A percentile compares a stretch with the other conserved stretches of the same genome.
Evolutionary conservation across 2,888 invertebrate species (phyloP).

Genomic region (Caenorhabditis sinica): DNA sequence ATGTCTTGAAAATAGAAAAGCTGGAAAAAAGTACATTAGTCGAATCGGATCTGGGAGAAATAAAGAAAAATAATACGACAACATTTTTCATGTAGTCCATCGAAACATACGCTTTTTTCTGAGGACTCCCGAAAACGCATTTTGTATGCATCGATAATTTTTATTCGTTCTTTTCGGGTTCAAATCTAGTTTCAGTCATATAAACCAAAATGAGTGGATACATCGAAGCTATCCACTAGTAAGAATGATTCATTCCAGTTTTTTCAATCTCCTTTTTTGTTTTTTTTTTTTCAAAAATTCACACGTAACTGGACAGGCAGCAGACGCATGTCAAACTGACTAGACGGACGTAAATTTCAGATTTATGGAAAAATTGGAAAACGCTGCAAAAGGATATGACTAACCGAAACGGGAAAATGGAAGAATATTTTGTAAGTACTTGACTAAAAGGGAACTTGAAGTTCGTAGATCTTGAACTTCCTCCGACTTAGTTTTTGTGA

Average conservation of each 20-base stretch:
- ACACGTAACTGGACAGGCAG: not conserved
- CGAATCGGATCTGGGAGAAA: not conserved
- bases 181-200: slow-evolving; percentile 12
- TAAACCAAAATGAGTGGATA: not conserved
- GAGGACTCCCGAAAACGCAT: slow-evolving; percentile 16
- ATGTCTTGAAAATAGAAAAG: not conserved
- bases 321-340: not conserved
- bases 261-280: not conserved
- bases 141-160: slow-evolving; percentile 38
- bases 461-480: too few species aligned
- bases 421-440: too few species aligned
- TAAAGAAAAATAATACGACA: not conserved
- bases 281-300: slow-evolving; percentile 7
- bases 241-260: not conserved
- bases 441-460: too few species aligned
- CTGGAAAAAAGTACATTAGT: slow-evolving; percentile 1
- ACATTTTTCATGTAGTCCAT: slow-evolving; percentile 16
- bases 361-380: not conserved
- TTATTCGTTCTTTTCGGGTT: slow-evolving; percentile 18
- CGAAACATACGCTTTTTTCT: slow-evolving; percentile 14
- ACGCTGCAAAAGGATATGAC: too few species aligned
- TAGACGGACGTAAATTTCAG: not conserved
- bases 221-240: not conserved
- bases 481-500: too few species aligned
- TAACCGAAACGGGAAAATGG: too few species aligned